Evolutionary conservation across 2,113 vertebrate genomes (phyloP).

Genomic region (Vulpes ferrilata): DNA sequence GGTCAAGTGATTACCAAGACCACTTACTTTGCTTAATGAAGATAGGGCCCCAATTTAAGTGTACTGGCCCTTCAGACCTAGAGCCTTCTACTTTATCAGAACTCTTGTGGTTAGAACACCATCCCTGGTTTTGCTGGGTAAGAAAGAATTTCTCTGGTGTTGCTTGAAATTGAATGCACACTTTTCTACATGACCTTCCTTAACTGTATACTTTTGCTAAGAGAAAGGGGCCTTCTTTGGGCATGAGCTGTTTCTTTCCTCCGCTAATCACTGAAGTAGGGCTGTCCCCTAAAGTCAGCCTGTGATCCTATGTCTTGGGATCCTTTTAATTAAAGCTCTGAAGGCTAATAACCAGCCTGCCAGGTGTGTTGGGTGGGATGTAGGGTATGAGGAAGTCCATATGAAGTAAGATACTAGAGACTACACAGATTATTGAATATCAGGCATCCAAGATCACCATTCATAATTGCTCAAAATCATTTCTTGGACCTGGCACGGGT

Average conservation of each 20-base stretch:
- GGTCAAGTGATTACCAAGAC: neutral
- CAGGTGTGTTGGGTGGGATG: neutral
- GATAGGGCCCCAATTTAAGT: neutral
- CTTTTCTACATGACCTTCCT: conserved; percentile 10
- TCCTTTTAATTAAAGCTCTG: conserved; percentile 64
- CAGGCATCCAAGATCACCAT: neutral
- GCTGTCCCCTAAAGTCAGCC: conserved; percentile 23
- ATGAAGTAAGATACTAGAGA: neutral
- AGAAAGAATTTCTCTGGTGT: neutral
- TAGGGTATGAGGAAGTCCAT: neutral
- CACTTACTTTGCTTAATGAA: neutral
- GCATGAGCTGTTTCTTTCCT: neutral
- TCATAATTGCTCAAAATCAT: conserved; percentile 42
- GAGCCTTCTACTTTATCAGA: neutral
- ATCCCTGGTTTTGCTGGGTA: neutral
- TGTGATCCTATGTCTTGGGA: conserved; percentile 26
- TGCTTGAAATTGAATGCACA: neutral
- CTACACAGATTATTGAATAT: neutral
- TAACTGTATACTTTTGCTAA: conserved; percentile 56
- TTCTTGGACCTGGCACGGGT: conserved; percentile 4
- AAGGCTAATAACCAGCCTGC: neutral
- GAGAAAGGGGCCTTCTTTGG: conserved; percentile 23
- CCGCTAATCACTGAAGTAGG: conserved; percentile 18
- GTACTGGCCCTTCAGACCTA: neutral
- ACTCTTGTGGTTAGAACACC: neutral